Conservation (phyloP, 23 tunicate genomes). For the Botrylloides violaceus region DNA sequence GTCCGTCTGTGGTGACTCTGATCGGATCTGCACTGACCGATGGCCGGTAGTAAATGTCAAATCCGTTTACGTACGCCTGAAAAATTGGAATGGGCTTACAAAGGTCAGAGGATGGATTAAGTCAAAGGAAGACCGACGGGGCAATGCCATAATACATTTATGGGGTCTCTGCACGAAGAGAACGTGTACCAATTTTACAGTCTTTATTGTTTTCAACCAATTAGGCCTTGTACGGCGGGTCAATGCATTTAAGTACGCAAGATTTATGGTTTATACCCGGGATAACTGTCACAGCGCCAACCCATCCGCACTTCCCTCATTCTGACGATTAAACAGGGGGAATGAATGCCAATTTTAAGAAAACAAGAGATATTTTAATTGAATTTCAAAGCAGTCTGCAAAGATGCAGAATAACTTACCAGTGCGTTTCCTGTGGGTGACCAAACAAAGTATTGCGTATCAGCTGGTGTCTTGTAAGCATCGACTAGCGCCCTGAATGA, state of each 20-base stretch:
- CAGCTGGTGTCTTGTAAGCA: neutral
- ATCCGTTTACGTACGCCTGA: constrained; percentile 57
- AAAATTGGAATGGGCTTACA: neutral
- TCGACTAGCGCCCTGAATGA: neutral
- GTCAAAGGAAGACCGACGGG: no score
- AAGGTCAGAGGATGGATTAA: no score
- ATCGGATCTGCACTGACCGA: neutral
- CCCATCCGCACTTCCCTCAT: neutral
- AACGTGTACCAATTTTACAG: no score
- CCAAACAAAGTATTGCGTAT: constrained; percentile 55
- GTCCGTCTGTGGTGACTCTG: constrained; percentile 34
- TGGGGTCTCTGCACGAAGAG: no score
- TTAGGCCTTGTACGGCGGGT: no score
- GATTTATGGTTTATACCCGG: no score
- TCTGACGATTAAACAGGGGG: neutral
- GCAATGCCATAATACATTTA: no score
- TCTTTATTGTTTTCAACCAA: no score
- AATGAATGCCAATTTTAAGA: neutral
- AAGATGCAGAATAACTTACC: constrained; percentile 16
- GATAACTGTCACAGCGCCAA: no score
- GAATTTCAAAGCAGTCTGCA: neutral
- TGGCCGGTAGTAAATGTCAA: constrained; percentile 45
- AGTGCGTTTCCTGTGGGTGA: constrained; percentile 44
- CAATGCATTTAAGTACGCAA: no score
- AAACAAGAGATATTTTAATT: neutral